A percentile compares a stretch with the other conserved stretches of the same genome.
Conservation (phyloP, 2,797 vertebrate species). For the Leptodactylus fallax region DNA sequence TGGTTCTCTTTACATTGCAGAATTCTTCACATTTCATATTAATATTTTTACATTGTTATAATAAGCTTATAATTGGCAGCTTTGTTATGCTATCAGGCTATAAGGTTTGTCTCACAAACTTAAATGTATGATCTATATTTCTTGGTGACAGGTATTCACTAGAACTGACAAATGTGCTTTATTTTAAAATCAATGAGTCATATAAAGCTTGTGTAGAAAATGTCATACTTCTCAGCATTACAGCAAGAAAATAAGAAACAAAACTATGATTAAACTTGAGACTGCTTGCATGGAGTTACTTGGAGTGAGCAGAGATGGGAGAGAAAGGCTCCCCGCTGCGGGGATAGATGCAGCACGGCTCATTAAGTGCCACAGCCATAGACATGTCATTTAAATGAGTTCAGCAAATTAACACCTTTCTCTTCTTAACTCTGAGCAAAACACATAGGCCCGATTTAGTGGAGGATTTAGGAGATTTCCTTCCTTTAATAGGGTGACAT, state of each 20-base stretch:
- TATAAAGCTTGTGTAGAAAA: neutral
- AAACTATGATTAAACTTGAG: constrained; percentile 15
- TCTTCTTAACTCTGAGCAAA: neutral
- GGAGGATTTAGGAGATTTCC: constrained; percentile 34
- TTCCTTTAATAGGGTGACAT: constrained; percentile 32
- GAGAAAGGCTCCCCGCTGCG: neutral
- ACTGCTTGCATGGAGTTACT: neutral
- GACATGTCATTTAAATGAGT: constrained; percentile 33
- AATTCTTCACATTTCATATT: neutral
- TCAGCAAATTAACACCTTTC: constrained; percentile 26
- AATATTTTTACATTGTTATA: neutral
- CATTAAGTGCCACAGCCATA: constrained; percentile 20
- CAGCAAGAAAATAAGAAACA: constrained; percentile 1
- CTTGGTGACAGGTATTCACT: constrained; percentile 9
- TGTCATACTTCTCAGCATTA: constrained; percentile 16
- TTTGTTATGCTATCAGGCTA: neutral
- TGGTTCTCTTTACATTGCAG: neutral
- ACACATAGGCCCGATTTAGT: neutral
- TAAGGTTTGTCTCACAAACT: constrained; percentile 6
- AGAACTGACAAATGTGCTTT: constrained; percentile 1
- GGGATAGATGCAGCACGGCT: neutral
- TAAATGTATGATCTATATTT: constrained; percentile 19
- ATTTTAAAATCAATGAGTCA: constrained; percentile 15
- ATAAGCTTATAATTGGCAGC: neutral
- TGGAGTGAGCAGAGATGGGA: neutral